Conservation (phyloP, 2,797 vertebrate genomes). For the Meda fulgida region DNA sequence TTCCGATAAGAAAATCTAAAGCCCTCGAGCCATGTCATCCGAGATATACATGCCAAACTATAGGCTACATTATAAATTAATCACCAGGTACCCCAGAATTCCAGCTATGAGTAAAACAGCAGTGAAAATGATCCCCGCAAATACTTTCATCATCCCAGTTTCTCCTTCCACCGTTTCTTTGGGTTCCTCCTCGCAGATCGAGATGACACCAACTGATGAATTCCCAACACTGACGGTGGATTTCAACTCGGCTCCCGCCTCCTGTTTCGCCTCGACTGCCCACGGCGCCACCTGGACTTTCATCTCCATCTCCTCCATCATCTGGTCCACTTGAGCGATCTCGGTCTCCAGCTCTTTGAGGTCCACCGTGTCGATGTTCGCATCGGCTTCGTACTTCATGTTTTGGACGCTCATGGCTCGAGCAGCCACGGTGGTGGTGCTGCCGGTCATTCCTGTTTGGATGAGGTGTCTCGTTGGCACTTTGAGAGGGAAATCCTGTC, state of each 20-base stretch:
- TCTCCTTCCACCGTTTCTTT: slow-evolving; percentile 72
- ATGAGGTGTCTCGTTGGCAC: slow-evolving; percentile 91
- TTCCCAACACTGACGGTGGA: slow-evolving; percentile 86
- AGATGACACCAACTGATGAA: slow-evolving; percentile 87
- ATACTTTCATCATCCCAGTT: slow-evolving; percentile 75
- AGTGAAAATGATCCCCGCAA: slow-evolving; percentile 86
- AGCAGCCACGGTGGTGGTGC: slow-evolving; percentile 86
- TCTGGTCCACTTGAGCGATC: slow-evolving; percentile 89
- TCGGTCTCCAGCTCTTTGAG: slow-evolving; percentile 89
- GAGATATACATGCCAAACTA: slow-evolving; percentile 54
- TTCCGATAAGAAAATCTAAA: slow-evolving; percentile 32
- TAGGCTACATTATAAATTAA: slow-evolving; percentile 82
- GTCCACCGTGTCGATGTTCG: slow-evolving; percentile 88
- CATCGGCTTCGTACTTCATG: slow-evolving; percentile 90
- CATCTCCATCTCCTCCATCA: slow-evolving; percentile 99
- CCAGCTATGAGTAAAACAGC: slow-evolving; percentile 86
- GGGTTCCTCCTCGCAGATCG: slow-evolving; percentile 86
- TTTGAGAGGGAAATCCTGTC: slow-evolving; percentile 91
- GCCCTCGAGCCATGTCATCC: slow-evolving; percentile 44
- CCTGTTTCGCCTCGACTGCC: slow-evolving; percentile 94
- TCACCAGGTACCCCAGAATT: slow-evolving; percentile 88
- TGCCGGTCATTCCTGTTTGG: slow-evolving; percentile 93
- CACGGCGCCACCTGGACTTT: slow-evolving; percentile 96
- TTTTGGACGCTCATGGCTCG: slow-evolving; percentile 93
- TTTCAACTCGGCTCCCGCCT: slow-evolving; percentile 91